phyloP scores from a whole-genome alignment of 2,888 invertebrate species.

The Chrysodeixis includens region DNA sequence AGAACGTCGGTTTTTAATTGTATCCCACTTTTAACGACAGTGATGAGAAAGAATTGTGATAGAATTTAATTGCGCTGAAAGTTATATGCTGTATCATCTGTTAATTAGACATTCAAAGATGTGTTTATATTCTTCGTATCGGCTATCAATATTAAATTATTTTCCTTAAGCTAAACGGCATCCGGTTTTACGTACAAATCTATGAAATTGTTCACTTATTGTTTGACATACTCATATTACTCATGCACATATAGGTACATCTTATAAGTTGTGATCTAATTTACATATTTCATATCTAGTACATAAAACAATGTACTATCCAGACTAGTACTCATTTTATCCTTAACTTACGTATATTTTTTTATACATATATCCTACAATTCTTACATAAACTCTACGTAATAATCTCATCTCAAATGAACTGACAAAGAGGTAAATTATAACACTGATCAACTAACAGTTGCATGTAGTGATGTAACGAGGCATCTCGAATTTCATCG shows the following conservation, averaged over 20 bases:
- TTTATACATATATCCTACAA: background rate
- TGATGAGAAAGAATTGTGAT: background rate
- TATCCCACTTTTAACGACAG: background rate
- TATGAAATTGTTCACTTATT: background rate
- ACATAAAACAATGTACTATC: too few species aligned
- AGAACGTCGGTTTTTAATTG: background rate
- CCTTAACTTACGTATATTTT: background rate
- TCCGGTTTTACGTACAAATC: background rate
- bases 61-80: background rate
- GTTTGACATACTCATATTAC: too few species aligned
- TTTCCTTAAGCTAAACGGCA: background rate
- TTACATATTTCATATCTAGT: too few species aligned
- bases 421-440: constrained; percentile 37
- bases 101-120: background rate
- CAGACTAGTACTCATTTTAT: background rate
- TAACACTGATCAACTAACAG: constrained; percentile 28
- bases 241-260: background rate
- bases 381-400: background rate
- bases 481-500: constrained; percentile 54
- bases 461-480: constrained; percentile 47
- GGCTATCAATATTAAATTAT: too few species aligned
- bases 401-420: constrained; percentile 10
- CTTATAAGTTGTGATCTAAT: background rate
- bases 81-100: background rate
- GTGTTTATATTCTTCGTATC: background rate